Percentiles rank a stretch among this genome's conserved stretches.
These are phyloP conservation scores for Turritopsis dohrnii DNA, from an alignment of 30 jellyfish, hydroid and myxozoan genomes.

Conservation along the genomic window DNA sequence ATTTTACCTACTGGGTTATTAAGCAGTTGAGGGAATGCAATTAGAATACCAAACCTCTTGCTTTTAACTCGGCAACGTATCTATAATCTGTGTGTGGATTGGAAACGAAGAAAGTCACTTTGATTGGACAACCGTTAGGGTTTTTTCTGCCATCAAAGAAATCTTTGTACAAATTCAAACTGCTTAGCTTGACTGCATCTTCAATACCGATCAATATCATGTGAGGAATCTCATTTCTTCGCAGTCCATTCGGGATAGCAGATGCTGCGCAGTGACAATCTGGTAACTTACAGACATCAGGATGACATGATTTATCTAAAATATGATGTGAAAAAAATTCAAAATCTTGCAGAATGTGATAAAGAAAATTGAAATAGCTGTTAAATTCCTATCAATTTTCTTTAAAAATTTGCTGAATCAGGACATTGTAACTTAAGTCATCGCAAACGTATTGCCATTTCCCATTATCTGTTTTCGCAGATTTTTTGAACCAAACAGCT, in stretches of 20 bases:
- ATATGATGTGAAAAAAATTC: too few relatives aligned
- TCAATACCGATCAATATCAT: conserved; percentile 63
- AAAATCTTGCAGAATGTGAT: too few relatives aligned
- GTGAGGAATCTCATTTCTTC: conserved; percentile 61
- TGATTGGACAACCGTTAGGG: conserved; percentile 88
- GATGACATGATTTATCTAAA: background rate
- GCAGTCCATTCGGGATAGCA: conserved; percentile 62
- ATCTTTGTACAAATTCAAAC: conserved; percentile 25
- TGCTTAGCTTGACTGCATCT: conserved; percentile 48
- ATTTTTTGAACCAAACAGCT: too few relatives aligned
- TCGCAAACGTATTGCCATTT: too few relatives aligned
- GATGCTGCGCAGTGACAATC: conserved; percentile 61
- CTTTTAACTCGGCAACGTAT: conserved; percentile 29
- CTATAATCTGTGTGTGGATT: conserved; percentile 56
- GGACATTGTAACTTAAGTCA: too few relatives aligned
- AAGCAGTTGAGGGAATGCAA: background rate
- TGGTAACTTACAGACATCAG: conserved; percentile 44
- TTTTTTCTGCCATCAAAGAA: conserved; percentile 38
- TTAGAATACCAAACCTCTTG: conserved; percentile 9
- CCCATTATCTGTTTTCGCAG: too few relatives aligned
- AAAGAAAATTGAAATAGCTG: too few relatives aligned
- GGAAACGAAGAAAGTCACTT: conserved; percentile 75
- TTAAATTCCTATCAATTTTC: too few relatives aligned
- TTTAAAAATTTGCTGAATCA: too few relatives aligned
- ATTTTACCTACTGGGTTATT: background rate